Base-by-base conservation (phyloP, 2,113 vertebrate species). In the Hippocampus abdominalis region DNA sequence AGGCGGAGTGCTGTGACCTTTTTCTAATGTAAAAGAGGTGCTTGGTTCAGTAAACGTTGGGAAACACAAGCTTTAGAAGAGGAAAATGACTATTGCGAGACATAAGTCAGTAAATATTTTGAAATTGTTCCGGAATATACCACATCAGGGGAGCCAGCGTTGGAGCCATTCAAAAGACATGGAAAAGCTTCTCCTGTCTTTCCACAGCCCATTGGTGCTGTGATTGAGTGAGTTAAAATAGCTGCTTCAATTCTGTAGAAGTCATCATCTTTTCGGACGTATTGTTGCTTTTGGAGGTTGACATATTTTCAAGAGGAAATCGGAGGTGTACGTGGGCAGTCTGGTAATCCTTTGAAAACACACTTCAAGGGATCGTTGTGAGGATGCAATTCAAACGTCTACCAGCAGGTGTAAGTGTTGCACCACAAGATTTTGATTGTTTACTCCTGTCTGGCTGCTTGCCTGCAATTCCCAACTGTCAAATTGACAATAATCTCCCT, bases 321-420 rank as follows among this genome's bases (percentile, higher is more conserved):
- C 29, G 51, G 18, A 73, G 42, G 68, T 68, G 69, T 59, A 66
- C 49, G 65, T 59, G 49, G 64, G 57, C 70, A 72, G 64, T 25
- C 54, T 36, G 32, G 21, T 66, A 49, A 61, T 36, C 23, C 54
- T n/a, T 64, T 74, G 39, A 51, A 67, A 20, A 69, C 60, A n/a
- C 62, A 32, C 23, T 1, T 44, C 20, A 29, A 3, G 25, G 42
- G 18, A 11, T 20, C 3, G 23, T 10, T 8, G 40, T 42, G 2
- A 73, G 40, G 9, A 12, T 79, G 86, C 70, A 81, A 25, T 76
- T 74, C 15, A 11, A 66, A 3, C 11, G 5, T 72, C 23, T 0
- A 36, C 82, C 89, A 86, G 81, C 75, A 89, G 90, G 82, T 87
- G 90, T 75, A 1, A 84, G 84, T 85, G 79, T 88, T 83, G 82